phyloP scores from a whole-genome alignment of 2,113 vertebrate genomes.

The Suncus etruscus region DNA sequence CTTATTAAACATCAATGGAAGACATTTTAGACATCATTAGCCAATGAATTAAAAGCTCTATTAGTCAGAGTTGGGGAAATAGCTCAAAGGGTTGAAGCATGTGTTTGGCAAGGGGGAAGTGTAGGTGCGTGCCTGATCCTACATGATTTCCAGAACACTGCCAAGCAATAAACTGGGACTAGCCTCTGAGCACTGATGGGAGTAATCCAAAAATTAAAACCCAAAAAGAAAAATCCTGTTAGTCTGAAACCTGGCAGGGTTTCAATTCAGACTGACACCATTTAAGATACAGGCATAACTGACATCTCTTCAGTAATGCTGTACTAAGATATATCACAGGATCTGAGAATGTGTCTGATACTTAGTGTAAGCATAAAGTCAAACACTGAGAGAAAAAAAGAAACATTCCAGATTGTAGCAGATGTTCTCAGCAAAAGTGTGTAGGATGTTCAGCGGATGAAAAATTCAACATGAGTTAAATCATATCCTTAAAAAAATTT shows the following conservation, averaged over 20 bases:
- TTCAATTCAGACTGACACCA: conserved; percentile 48
- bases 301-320: conserved; percentile 1
- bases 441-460: conserved; percentile 49
- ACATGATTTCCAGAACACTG: too few species aligned
- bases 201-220: too few species aligned
- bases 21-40: neutral
- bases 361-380: conserved; percentile 54
- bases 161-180: too few species aligned
- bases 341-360: conserved; percentile 37
- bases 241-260: neutral
- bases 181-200: too few species aligned
- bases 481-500: neutral
- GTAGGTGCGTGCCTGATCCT: too few species aligned
- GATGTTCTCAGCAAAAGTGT: conserved; percentile 61
- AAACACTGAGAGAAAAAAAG: neutral
- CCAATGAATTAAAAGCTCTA: conserved; percentile 49
- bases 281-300: conserved; percentile 34
- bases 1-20: neutral
- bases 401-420: neutral
- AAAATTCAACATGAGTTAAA: conserved; percentile 50
- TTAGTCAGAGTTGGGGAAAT: neutral
- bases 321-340: conserved; percentile 14
- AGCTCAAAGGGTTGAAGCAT: too few species aligned
- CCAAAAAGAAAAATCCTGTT: conserved; percentile 5
- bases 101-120: too few species aligned